Evolutionary conservation across 2,797 vertebrate genomes (phyloP).

Genomic region (Crax fasciolata): DNA sequence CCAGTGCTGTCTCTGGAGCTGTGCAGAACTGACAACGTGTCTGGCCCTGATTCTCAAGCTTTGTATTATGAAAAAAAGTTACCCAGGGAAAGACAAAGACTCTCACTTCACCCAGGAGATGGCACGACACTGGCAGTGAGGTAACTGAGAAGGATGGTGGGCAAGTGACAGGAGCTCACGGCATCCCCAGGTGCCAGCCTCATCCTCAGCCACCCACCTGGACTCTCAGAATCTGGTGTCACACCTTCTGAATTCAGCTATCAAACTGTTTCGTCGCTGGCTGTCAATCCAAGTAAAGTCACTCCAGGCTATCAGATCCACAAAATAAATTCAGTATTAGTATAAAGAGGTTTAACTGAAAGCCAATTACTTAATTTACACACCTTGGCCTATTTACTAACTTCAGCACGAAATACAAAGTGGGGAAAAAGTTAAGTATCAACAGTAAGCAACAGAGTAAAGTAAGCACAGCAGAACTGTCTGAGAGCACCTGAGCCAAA

Average conservation of each 20-base stretch:
- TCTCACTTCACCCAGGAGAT: not conserved
- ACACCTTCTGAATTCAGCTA: not conserved
- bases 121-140: no score
- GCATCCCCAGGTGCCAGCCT: no score
- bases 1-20: not conserved
- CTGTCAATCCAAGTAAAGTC: not conserved
- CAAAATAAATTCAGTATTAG: not conserved
- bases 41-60: not conserved
- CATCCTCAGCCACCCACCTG: not conserved
- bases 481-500: not conserved
- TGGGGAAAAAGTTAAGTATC: accelerated
- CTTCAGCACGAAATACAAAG: not conserved
- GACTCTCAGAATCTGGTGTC: not conserved
- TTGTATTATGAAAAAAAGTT: not conserved
- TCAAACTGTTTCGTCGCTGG: not conserved
- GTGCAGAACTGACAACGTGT: not conserved
- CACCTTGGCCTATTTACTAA: not conserved
- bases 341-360: not conserved
- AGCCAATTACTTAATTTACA: not conserved
- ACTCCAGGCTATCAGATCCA: not conserved
- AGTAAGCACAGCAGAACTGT: not conserved
- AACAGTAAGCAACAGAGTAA: not conserved
- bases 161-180: not conserved
- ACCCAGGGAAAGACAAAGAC: not conserved
- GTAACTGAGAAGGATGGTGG: not conserved